phyloP scores from a whole-genome alignment of 2,113 vertebrate species.

The Spilogale gracilis region DNA sequence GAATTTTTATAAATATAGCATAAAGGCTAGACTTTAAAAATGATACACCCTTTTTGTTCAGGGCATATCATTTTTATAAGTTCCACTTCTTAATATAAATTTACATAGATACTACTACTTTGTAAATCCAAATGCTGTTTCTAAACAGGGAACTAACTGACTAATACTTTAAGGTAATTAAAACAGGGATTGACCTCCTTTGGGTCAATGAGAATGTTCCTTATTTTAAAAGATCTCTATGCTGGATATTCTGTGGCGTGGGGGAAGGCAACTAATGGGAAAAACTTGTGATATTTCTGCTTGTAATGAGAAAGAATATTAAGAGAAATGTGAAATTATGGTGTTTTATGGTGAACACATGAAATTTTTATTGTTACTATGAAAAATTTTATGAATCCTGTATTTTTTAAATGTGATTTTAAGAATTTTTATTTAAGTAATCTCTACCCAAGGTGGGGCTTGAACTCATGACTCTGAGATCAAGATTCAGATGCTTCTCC shows the following conservation, averaged over 20 bases:
- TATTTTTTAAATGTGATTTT: constrained; percentile 35
- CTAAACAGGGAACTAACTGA: constrained; percentile 42
- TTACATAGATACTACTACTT: not conserved
- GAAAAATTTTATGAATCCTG: constrained; percentile 13
- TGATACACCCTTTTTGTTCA: not conserved
- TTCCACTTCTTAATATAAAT: not conserved
- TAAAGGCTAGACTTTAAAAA: constrained; percentile 43
- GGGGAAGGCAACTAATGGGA: not conserved
- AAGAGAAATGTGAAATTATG: constrained; percentile 37
- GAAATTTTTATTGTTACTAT: constrained; percentile 18
- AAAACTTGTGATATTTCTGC: constrained; percentile 55
- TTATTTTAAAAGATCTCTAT: constrained; percentile 36
- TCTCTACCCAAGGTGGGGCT: not conserved
- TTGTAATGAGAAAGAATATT: not conserved
- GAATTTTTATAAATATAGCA: constrained; percentile 13
- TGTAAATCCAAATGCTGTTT: not conserved
- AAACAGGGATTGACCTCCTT: constrained; percentile 68
- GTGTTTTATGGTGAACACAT: not conserved
- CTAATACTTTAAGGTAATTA: constrained; percentile 74
- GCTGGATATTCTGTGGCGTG: not conserved
- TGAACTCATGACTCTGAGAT: not conserved
- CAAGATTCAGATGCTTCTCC: not conserved
- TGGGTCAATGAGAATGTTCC: constrained; percentile 60
- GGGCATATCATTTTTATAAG: not conserved
- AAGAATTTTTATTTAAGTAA: not conserved